Conservation (phyloP, 2,797 vertebrate species). For the Sebastes cheni region DNA sequence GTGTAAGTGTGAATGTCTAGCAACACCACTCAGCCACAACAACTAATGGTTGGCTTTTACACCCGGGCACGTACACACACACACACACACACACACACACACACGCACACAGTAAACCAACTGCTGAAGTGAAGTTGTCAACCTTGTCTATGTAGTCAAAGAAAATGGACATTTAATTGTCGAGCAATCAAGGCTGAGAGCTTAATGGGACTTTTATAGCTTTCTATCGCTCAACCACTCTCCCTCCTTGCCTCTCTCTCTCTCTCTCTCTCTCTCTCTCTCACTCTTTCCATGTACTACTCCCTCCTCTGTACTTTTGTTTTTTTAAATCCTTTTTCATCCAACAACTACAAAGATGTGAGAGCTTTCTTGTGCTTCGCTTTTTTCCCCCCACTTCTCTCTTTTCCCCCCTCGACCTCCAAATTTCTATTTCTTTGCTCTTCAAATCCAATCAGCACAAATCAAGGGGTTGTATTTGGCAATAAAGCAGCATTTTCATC, state of each 20-base stretch:
- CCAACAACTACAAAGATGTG: slow-evolving; percentile 1
- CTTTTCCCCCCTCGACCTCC: background rate
- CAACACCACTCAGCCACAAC: slow-evolving; percentile 41
- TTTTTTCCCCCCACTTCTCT: background rate
- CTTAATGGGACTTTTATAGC: slow-evolving; percentile 76
- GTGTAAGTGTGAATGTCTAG: slow-evolving; percentile 29
- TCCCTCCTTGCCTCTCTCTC: slow-evolving; percentile 19
- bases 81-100: background rate
- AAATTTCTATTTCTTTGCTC: background rate
- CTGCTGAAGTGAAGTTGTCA: slow-evolving; percentile 54
- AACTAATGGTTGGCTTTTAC: slow-evolving; percentile 48
- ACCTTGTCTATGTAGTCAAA: slow-evolving; percentile 63
- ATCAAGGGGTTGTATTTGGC: slow-evolving; percentile 34
- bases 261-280: background rate
- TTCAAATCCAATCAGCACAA: slow-evolving; percentile 33
- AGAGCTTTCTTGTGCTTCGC: background rate
- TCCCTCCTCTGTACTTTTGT: background rate
- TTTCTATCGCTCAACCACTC: slow-evolving; percentile 51
- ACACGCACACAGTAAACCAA: slow-evolving; percentile 32
- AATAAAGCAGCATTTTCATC: slow-evolving; percentile 30
- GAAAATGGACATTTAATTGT: slow-evolving; percentile 79
- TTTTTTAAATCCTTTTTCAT: slow-evolving; percentile 1
- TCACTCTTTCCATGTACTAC: slow-evolving; percentile 2
- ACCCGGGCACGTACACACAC: background rate
- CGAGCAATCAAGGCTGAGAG: slow-evolving; percentile 72